Evolutionary conservation across 2,113 vertebrate genomes (phyloP).

Genomic region (zebrafish (Danio rerio)): GRCz12tu NC_133200.1:11609001-11609500

Average conservation of each 20-base stretch:
- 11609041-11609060: neutral
- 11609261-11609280: neutral
- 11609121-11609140: slow-evolving; percentile 19
- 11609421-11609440: no score
- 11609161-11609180: slow-evolving; percentile 19
- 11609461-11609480: no score
- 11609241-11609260: neutral
- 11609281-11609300: neutral
- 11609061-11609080: slow-evolving; percentile 8
- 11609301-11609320: no score
- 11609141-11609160: slow-evolving; percentile 1
- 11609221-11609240: neutral
- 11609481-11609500: no score
- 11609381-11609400: no score
- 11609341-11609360: no score
- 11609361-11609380: no score
- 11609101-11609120: slow-evolving; percentile 24
- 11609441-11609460: no score
- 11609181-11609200: slow-evolving; percentile 29
- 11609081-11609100: slow-evolving; percentile 25
- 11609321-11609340: no score
- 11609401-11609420: no score
- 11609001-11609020: neutral
- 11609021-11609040: slow-evolving; percentile 19
- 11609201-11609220: neutral